Base-by-base conservation (phyloP, 2,797 vertebrate species). In the Poliocrania exsul region DNA sequence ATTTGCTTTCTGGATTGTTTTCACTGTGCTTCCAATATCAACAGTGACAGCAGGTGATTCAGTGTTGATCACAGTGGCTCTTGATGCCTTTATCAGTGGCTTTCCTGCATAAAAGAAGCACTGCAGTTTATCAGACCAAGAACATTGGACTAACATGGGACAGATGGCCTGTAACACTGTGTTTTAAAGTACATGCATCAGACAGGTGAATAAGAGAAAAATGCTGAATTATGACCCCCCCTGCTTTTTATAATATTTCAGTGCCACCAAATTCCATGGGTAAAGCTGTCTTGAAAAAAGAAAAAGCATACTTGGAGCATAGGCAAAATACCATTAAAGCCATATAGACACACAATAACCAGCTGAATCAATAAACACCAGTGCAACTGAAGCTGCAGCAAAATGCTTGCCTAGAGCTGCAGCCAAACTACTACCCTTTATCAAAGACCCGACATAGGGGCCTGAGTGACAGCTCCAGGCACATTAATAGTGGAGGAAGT, bases 61-160 rank as follows among this genome's bases (percentile, higher is more conserved):
- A 4, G 93, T 97, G 94, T 98, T 98, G 95, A 97, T 69, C 86
- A 98, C 60, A 1, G 96, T 96, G 67, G 88, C 46, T 89, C 95
- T 97, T 50, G 98, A 98, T 25, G 97, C 75, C 85, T 98, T 98
- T 96, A 98, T 97, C 83, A 98, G 88, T n/a, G 98, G 98, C 71
- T 98, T 98, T 92, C 98, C 98, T 98, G 95, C 24, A 74, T 20
- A 83, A 40, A 86, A 97, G 67, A 97, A 88, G 37, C n/a, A 97
- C 2, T 42, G 82, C 6, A 81, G 13, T 72, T 97, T 66, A 96
- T 33, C 56, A 93, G 37, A 67, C 4, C 16, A 75, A 82, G n/a
- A 5, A 72, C 14, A 64, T 2, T 19, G 14, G 18, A 31, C 5
- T 78, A 5, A 16, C 11, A 11, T 14, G 28, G 42, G 13, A 61